Conservation (phyloP, 2,797 vertebrate genomes). For the Distichodus sexfasciatus region DNA sequence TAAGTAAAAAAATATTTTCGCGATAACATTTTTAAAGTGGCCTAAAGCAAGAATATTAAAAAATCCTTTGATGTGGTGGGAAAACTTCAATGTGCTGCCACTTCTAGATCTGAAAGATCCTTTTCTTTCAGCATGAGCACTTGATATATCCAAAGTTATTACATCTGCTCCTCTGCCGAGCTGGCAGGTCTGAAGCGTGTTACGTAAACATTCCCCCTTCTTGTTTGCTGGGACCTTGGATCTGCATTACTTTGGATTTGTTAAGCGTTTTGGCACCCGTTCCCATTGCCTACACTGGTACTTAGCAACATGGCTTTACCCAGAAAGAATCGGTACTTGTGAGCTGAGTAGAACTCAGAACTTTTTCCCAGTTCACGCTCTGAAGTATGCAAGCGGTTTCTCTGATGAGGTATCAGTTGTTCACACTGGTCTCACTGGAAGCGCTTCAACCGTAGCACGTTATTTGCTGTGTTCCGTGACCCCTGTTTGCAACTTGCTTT, state of each 20-base stretch:
- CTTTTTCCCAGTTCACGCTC: neutral
- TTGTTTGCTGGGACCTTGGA: constrained; percentile 9
- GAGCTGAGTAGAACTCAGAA: neutral
- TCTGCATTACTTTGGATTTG: constrained; percentile 3
- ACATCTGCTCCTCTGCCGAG: neutral
- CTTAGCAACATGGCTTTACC: neutral
- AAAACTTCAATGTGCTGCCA: too few species aligned
- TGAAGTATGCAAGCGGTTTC: neutral
- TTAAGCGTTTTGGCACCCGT: constrained; percentile 13
- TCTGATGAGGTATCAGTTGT: neutral
- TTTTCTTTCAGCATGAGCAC: neutral
- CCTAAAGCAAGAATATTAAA: too few species aligned
- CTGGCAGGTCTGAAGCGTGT: constrained; percentile 3
- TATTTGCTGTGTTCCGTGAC: constrained; percentile 16
- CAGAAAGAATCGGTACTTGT: neutral
- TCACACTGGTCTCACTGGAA: neutral
- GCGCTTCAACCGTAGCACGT: neutral
- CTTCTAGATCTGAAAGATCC: too few species aligned
- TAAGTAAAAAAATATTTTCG: too few species aligned
- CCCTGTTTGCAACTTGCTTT: neutral
- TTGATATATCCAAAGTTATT: neutral
- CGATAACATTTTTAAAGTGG: too few species aligned
- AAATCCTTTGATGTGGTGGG: too few species aligned
- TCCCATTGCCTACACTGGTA: neutral
- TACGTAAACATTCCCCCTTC: constrained; percentile 14